phyloP scores from a whole-genome alignment of 2,113 vertebrate species.

The Rallus limicola region DNA sequence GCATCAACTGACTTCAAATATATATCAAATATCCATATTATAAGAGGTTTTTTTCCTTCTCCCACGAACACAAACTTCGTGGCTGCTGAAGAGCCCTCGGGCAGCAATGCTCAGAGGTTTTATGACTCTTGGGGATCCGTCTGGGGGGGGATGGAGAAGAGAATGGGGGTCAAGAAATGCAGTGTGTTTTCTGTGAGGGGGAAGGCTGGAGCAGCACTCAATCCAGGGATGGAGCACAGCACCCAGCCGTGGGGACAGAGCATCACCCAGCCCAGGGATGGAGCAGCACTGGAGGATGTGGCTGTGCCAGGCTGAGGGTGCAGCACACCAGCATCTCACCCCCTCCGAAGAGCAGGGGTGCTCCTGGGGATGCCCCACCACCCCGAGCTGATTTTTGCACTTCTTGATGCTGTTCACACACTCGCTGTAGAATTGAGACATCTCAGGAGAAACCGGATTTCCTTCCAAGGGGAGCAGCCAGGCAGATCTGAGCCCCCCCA shows the following conservation, averaged over 20 bases:
- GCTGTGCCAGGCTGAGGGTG: not conserved
- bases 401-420: slow-evolving; percentile 15
- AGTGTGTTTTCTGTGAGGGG: not conserved
- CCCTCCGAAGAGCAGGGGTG: not conserved
- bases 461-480: rapidly evolving
- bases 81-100: not conserved
- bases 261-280: not conserved
- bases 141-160: not conserved
- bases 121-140: not conserved
- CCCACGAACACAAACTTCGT: slow-evolving; percentile 3
- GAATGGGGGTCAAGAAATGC: not conserved
- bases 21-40: slow-evolving; percentile 68
- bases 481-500: not conserved
- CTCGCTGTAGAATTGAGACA: slow-evolving; percentile 16
- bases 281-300: not conserved
- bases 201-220: not conserved
- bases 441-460: slow-evolving; percentile 69
- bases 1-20: slow-evolving; percentile 71
- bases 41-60: slow-evolving; percentile 61
- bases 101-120: not conserved
- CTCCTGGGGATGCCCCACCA: not conserved
- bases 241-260: not conserved
- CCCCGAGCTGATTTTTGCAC: slow-evolving; percentile 31
- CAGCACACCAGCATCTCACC: not conserved
- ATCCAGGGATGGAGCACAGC: no score